Conservation (phyloP, 2,113 vertebrate species). For the Melospiza melodia region DNA sequence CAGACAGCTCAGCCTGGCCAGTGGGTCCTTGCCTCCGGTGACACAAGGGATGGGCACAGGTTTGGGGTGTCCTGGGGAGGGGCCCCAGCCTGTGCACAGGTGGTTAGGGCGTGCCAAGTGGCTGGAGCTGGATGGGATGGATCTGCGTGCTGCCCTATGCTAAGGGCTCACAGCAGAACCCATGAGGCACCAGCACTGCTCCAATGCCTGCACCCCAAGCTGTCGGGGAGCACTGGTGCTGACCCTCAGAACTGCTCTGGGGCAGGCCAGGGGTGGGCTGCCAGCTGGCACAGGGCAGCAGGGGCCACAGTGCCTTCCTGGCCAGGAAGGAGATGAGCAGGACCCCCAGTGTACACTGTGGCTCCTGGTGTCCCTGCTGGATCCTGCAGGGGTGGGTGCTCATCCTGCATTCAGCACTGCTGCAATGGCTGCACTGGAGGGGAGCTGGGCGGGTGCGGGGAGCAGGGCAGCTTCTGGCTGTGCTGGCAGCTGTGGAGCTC, state of each 20-base stretch:
- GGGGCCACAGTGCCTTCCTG: background rate
- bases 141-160: rapidly evolving
- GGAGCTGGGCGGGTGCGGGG: background rate
- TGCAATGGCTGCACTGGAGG: background rate
- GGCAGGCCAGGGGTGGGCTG: background rate
- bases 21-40: rapidly evolving
- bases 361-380: rapidly evolving
- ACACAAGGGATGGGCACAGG: background rate
- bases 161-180: background rate
- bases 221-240: rapidly evolving
- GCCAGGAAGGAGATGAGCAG: background rate
- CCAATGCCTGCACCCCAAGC: background rate
- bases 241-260: background rate
- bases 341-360: rapidly evolving
- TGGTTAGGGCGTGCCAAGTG: rapidly evolving
- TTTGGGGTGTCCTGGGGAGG: background rate
- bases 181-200: rapidly evolving
- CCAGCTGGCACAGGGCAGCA: background rate
- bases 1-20: background rate
- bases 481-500: background rate
- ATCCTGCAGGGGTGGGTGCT: background rate
- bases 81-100: rapidly evolving
- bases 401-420: rapidly evolving
- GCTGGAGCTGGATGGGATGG: background rate
- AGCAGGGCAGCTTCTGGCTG: background rate